Conservation (phyloP, 2,888 invertebrate species). For the Drosophila melanosoma region DNA sequence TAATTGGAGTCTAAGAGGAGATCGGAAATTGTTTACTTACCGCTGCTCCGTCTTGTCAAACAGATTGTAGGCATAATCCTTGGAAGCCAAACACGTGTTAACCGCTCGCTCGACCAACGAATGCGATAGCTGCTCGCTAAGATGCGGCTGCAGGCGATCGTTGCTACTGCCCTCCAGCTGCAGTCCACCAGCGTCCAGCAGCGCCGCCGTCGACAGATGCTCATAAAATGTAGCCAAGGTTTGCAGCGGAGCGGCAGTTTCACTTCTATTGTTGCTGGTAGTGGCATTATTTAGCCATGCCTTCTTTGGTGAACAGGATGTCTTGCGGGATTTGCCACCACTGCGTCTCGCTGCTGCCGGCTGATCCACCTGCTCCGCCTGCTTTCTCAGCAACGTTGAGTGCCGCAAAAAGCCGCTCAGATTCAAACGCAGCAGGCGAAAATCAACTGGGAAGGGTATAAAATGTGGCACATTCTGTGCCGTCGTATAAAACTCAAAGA, state of each 20-base stretch:
- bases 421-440: slow-evolving; percentile 78
- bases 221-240: slow-evolving; percentile 85
- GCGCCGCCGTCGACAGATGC: slow-evolving; percentile 82
- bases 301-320: slow-evolving; percentile 82
- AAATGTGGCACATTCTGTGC: slow-evolving; percentile 79
- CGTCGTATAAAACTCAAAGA: slow-evolving; percentile 83
- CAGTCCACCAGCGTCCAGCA: slow-evolving; percentile 58
- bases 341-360: slow-evolving; percentile 9
- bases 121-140: slow-evolving; percentile 81
- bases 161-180: slow-evolving; percentile 38
- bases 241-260: slow-evolving; percentile 82
- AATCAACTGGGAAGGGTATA: slow-evolving; percentile 83
- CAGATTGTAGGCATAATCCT: slow-evolving; percentile 80
- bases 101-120: slow-evolving; percentile 80
- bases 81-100: slow-evolving; percentile 73
- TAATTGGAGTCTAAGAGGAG: background rate
- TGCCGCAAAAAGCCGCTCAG: slow-evolving; percentile 72
- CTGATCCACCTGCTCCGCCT: slow-evolving; percentile 8
- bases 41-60: slow-evolving; percentile 75
- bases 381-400: slow-evolving; percentile 54
- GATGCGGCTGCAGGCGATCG: slow-evolving; percentile 77
- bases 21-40: slow-evolving; percentile 53
- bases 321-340: slow-evolving; percentile 62
- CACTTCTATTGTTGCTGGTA: slow-evolving; percentile 10
- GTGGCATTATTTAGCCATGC: slow-evolving; percentile 74